Evolutionary conservation across 2,797 vertebrate genomes (phyloP), one percentile per base, ranked within the genome.

Genomic region (Fringilla coelebs): DNA sequence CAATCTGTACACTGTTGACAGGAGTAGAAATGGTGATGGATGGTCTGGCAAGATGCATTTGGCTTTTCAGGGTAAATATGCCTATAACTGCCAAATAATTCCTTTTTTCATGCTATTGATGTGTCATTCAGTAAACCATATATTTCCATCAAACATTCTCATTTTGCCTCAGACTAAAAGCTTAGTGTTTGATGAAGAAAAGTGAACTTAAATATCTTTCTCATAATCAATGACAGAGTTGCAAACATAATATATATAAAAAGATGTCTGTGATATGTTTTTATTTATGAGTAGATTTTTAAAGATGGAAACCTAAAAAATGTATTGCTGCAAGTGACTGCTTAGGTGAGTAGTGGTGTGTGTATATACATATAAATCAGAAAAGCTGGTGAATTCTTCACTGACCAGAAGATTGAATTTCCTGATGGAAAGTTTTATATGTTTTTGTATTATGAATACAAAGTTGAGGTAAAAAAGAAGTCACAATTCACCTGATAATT

Each of bases 71-170:
- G 22, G 18, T 81, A 92, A 85, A 77, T 86, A 71, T 52, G 74
- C 24, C 49, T 61, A 38, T 77, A 85, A 88, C 65, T 95, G 67
- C 71, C 79, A 93, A 95, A 92, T 90, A 89, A 82, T 95, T 91
- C 38, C 36, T 91, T 89, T 76, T 28, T 24, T 78, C 10, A 6
- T 54, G 25, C 18, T 38, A 20, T 68, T 68, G 62, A 43, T 49
- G 13, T 62, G 21, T 77, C 45, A 76, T 71, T 86, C 38, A 66
- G 36, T 66, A 93, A 85, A 82, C 45, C 36, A 46, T 71, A 26
- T 70, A 68, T 91, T 92, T 43, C 54, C 1, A 2, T 41, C 62
- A 88, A 82, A 22, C 11, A 48, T 71, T 71, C 25, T 88, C 9
- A 38, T 84, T 91, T 88, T 79, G 11, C 49, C 49, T 36, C 43